Evolutionary conservation across 2,888 invertebrate genomes (phyloP).

Genomic region (Barypeithes pellucidus): DNA sequence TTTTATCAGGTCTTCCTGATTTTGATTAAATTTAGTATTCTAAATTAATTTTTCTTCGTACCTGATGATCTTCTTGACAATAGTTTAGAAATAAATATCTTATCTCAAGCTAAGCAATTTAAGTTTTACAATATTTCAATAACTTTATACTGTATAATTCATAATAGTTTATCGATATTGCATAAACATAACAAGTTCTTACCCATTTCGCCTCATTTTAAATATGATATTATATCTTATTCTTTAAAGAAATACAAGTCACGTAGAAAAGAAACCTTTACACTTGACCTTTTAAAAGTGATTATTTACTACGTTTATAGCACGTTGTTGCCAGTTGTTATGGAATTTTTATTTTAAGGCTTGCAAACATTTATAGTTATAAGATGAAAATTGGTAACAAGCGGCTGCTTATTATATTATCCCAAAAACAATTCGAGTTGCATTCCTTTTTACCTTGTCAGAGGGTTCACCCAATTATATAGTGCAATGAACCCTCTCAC

Average conservation of each 20-base stretch:
- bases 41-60: too few relatives aligned
- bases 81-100: neutral
- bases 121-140: neutral
- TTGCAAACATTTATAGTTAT: neutral
- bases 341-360: neutral
- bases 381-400: neutral
- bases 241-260: constrained; percentile 27
- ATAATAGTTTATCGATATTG: neutral
- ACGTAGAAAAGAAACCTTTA: constrained; percentile 33
- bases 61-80: too few relatives aligned
- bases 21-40: too few relatives aligned
- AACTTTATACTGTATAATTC: neutral
- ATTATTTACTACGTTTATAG: constrained; percentile 32
- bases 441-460: too few relatives aligned
- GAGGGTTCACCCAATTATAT: too few relatives aligned
- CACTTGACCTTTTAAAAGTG: constrained; percentile 46
- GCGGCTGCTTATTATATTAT: too few relatives aligned
- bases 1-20: too few relatives aligned
- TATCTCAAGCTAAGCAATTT: neutral
- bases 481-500: too few relatives aligned
- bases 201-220: neutral
- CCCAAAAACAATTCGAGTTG: too few relatives aligned
- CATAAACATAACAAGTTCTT: neutral
- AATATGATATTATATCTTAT: constrained; percentile 5
- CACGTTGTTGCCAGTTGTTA: constrained; percentile 16